Percentiles rank a stretch among this genome's conserved stretches.
These are phyloP conservation scores for Drosophila pegasa DNA, from an alignment of 2,888 invertebrate species.

Conservation along the genomic window DNA sequence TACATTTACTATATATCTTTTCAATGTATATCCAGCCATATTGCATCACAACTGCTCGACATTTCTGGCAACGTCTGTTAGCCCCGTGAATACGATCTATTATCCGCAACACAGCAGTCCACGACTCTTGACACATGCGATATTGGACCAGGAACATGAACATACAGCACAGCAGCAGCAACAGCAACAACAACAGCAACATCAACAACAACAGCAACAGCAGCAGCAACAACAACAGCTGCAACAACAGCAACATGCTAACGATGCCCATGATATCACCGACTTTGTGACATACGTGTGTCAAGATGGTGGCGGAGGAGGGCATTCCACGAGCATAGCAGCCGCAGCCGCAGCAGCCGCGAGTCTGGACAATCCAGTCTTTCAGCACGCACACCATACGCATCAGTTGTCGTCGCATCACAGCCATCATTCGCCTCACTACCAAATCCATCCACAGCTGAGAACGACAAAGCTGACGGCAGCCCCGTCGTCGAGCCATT, in stretches of 20 bases:
- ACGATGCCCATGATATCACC: slow-evolving; percentile 92
- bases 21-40: slow-evolving; percentile 26
- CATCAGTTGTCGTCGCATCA: slow-evolving; percentile 52
- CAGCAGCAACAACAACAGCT: background rate
- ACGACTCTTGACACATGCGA: slow-evolving; percentile 50
- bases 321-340: slow-evolving; percentile 67
- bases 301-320: slow-evolving; percentile 91
- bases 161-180: slow-evolving; percentile 47
- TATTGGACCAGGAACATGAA: slow-evolving; percentile 75
- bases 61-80: slow-evolving; percentile 85
- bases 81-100: slow-evolving; percentile 86
- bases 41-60: slow-evolving; percentile 64
- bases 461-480: slow-evolving; percentile 49
- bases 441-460: slow-evolving; percentile 63
- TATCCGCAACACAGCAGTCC: slow-evolving; percentile 84
- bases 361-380: slow-evolving; percentile 46
- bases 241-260: slow-evolving; percentile 44
- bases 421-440: slow-evolving; percentile 57
- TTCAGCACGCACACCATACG: slow-evolving; percentile 48
- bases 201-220: background rate
- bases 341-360: slow-evolving; percentile 2
- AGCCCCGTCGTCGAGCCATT: slow-evolving; percentile 59
- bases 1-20: background rate
- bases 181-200: background rate
- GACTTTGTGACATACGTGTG: slow-evolving; percentile 99